Evolutionary conservation across 2,797 vertebrate species (phyloP), one percentile per base, ranked within the genome.

Genomic region (Acridotheres tristis): DNA sequence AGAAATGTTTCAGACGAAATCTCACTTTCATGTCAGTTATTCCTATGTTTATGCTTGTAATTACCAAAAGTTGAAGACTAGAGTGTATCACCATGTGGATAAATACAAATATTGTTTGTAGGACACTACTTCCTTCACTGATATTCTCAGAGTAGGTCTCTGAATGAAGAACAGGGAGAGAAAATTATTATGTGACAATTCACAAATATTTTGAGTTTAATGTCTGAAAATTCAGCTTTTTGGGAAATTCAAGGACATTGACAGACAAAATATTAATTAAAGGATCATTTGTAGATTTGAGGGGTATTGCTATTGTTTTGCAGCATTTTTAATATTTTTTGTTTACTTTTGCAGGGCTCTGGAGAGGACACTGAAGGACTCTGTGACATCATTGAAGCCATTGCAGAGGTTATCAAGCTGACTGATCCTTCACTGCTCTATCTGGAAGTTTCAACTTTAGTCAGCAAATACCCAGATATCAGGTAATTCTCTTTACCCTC

Each of bases 371-470:
- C 98, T 1, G 99, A 99, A 62, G 97, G 97, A 34, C 98, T 99
- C 32, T 99, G 99, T 90, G 98, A 98, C 11, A 98, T 99, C 62
- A 99, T 99, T 76, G 67, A 98, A 55, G 99, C 99, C 32, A 98
- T 99, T 14, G 99, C 99, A 8, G 99, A 99, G 85, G 99, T 99
- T 50, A 99, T 99, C 89, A 99, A 99, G 96, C 98, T 99, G 73
- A 99, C 99, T 3, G 99, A 99, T 95, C 99, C 99, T 36, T 99
- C 99, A 1, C 98, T 99, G 69, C 98, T 99, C 42, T 99, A 99
- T 91, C 98, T 99, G 89, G 99, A 99, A 96, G 99, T 99, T 91
- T 99, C 99, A 59, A 99, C 99, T 3, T 98, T 99, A 96, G 99
- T 99, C 95, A 99, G 99, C 88, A 99, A 99, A 93, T 99, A 99